These are phyloP conservation scores for Mamestra configurata DNA, from an alignment of 1,140 invertebrate species.

Conservation along the genomic window DNA sequence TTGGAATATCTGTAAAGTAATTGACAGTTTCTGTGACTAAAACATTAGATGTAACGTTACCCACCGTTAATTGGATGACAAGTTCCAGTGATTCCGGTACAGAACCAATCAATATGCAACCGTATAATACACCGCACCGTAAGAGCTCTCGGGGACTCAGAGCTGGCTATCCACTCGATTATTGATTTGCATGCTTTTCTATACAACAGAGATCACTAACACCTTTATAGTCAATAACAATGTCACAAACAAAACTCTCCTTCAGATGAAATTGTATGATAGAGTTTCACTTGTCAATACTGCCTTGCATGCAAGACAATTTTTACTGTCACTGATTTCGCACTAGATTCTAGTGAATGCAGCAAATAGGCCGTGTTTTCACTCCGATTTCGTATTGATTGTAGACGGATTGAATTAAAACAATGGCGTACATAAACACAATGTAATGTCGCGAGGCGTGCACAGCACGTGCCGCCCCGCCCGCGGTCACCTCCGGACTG, in stretches of 20 bases:
- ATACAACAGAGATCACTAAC: slow-evolving; percentile 78
- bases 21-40: neutral
- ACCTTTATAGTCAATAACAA: slow-evolving; percentile 79
- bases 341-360: slow-evolving; percentile 64
- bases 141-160: slow-evolving; percentile 73
- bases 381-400: slow-evolving; percentile 80
- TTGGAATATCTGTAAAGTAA: slow-evolving; percentile 29
- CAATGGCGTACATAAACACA: slow-evolving; percentile 84
- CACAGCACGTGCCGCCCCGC: slow-evolving; percentile 85
- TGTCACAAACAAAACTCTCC: slow-evolving; percentile 73
- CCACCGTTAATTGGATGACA: slow-evolving; percentile 71
- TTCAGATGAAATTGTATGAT: slow-evolving; percentile 74
- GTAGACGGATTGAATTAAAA: slow-evolving; percentile 80
- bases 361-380: slow-evolving; percentile 73
- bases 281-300: slow-evolving; percentile 86
- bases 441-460: slow-evolving; percentile 81
- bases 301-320: slow-evolving; percentile 69
- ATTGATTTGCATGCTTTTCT: slow-evolving; percentile 85
- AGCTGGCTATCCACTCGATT: slow-evolving; percentile 79
- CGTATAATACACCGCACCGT: slow-evolving; percentile 79
- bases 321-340: slow-evolving; percentile 71
- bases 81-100: slow-evolving; percentile 71
- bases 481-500: slow-evolving; percentile 83
- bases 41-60: slow-evolving; percentile 53
- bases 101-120: slow-evolving; percentile 84